A percentile compares a stretch with the other conserved stretches of the same genome.
These are phyloP conservation scores for Acridotheres tristis DNA, from an alignment of 2,797 vertebrate genomes.

Conservation along the genomic window DNA sequence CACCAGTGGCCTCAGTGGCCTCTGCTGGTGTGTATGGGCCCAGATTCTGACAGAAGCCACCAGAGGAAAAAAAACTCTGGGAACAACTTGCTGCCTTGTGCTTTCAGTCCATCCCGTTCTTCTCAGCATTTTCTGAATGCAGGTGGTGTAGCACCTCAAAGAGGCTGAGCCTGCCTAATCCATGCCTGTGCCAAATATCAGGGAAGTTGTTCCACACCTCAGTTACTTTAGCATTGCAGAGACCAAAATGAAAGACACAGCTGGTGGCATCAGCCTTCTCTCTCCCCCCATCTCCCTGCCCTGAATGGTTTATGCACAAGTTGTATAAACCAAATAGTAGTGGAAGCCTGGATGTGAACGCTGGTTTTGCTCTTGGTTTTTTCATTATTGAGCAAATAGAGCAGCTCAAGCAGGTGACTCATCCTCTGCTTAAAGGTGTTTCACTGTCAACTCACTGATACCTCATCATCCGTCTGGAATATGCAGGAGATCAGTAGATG, in stretches of 20 bases:
- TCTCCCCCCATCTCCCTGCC: background rate
- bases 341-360: background rate
- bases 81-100: background rate
- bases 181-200: background rate
- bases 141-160: background rate
- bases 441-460: background rate
- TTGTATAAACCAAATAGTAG: background rate
- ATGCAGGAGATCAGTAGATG: background rate
- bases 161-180: background rate
- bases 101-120: background rate
- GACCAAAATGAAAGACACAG: background rate
- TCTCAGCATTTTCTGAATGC: fast-evolving
- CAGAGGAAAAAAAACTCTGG: background rate
- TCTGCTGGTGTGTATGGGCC: background rate
- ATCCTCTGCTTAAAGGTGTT: background rate
- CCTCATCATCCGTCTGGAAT: background rate
- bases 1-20: background rate
- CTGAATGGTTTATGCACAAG: background rate
- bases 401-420: background rate
- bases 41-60: background rate
- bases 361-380: background rate
- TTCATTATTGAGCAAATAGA: background rate
- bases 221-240: background rate
- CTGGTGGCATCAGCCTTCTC: background rate
- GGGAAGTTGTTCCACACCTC: background rate